Conservation (phyloP, 2,888 invertebrate genomes). For the Tachina grossa region DNA sequence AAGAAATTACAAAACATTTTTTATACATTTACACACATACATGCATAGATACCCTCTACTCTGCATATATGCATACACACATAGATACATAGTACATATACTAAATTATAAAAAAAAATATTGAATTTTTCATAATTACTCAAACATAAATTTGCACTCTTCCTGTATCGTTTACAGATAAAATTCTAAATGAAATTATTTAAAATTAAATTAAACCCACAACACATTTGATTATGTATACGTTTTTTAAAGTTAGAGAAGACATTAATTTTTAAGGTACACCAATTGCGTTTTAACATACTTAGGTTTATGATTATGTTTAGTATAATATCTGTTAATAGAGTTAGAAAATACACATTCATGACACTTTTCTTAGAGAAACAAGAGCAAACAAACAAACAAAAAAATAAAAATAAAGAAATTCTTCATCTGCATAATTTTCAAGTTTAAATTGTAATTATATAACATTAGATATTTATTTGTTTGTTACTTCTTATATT, state of each 20-base stretch:
- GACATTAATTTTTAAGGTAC: slow-evolving; percentile 65
- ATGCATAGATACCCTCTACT: too few species aligned
- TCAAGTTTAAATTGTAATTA: neutral
- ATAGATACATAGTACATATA: neutral
- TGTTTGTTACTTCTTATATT: neutral
- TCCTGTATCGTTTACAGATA: neutral
- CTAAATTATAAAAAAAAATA: too few species aligned
- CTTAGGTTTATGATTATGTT: slow-evolving; percentile 1
- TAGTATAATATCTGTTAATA: slow-evolving; percentile 21
- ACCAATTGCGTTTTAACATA: slow-evolving; percentile 28
- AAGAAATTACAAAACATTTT: slow-evolving; percentile 65
- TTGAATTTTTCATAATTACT: slow-evolving; percentile 44
- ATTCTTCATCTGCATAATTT: slow-evolving; percentile 32
- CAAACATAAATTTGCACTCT: slow-evolving; percentile 3
- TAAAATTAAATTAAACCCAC: slow-evolving; percentile 4
- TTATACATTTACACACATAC: neutral
- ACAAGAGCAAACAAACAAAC: neutral
- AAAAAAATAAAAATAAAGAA: neutral
- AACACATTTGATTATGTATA: slow-evolving; percentile 54
- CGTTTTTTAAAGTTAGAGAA: slow-evolving; percentile 65
- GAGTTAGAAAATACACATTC: slow-evolving; percentile 28
- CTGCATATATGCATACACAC: too few species aligned
- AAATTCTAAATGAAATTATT: slow-evolving; percentile 31
- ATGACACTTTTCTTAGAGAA: slow-evolving; percentile 34
- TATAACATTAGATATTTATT: neutral